These are phyloP conservation scores for Danio aesculapii DNA, from an alignment of 2,797 vertebrate species.

Conservation along the genomic window DNA sequence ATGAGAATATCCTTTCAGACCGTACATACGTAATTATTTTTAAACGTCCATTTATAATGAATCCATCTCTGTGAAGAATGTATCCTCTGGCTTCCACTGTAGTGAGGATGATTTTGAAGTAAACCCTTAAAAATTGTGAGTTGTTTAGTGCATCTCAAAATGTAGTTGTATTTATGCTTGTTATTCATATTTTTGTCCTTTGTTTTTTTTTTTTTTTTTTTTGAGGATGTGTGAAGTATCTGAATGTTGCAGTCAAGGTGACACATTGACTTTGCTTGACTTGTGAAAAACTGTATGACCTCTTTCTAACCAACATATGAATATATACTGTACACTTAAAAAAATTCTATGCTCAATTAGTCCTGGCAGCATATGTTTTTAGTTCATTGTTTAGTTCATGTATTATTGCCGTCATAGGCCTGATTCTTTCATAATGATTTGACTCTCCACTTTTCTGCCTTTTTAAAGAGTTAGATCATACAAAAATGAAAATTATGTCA, in stretches of 20 bases:
- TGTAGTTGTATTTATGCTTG: slow-evolving; percentile 2
- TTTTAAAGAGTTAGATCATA: neutral
- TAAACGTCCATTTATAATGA: neutral
- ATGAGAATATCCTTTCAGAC: slow-evolving; percentile 15
- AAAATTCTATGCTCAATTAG: too few species aligned
- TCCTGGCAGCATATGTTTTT: too few species aligned
- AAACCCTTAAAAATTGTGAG: slow-evolving; percentile 16
- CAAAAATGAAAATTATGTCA: neutral
- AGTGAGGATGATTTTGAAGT: slow-evolving; percentile 12
- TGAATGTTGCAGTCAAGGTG: neutral
- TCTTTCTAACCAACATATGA: slow-evolving; percentile 8
- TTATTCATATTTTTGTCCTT: neutral
- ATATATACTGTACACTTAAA: neutral
- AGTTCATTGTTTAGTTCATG: too few species aligned
- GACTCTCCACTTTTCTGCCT: neutral
- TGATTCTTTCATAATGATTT: neutral
- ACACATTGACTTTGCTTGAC: neutral
- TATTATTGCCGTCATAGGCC: neutral
- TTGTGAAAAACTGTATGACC: slow-evolving; percentile 13
- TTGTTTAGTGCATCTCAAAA: neutral
- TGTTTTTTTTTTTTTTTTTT: neutral
- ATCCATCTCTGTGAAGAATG: neutral
- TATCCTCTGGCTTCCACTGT: neutral
- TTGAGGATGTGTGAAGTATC: slow-evolving; percentile 10
- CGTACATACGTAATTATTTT: neutral